Base-by-base conservation (phyloP, 1,140 invertebrate genomes). In the Eufriesea mexicana region DNA sequence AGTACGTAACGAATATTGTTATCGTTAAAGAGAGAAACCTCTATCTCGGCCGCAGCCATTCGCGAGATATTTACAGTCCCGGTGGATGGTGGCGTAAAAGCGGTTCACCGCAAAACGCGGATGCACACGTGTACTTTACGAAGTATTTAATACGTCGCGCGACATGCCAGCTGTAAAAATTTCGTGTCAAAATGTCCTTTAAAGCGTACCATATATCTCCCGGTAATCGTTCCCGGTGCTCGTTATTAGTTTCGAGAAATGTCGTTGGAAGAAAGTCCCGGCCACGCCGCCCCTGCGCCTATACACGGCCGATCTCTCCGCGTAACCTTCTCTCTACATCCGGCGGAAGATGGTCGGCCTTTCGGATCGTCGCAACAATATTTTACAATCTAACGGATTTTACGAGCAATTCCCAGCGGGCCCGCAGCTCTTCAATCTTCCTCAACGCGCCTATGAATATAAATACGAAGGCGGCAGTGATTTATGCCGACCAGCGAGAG, bases 391-490 rank as follows among this genome's bases (percentile, higher is more conserved):
- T 90, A 90, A 87, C 86, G 84, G 84, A 91, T 89, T 92, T 93
- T 91, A 91, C 90, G 90, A 92, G 84, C 83, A 89, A 91, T 86
- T 92, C 91, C 90, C 89, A 84, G 51, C 75, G 86, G 88, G 85
- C 83, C 87, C 86, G 71, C 70, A 86, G 68, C 91, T 93, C 92
- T 92, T 93, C 91, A 92, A 93, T 92, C 91, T 92, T 92, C 89
- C 88, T 92, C 92, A 90, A 92, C 89, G 84, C 90, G 88, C 89
- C 91, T 92, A 92, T 92, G 92, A 92, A 92, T 92, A 92, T 92
- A 92, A 92, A 92, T 91, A 92, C 89, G 88, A 90, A 89, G 84
- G 87, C 89, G 85, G 84, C 88, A 86, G 91, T 92, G 92, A 93
- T 93, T 93, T 93, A 93, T 92, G 91, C 87, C 84, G 80, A 57